These are phyloP conservation scores for Lacerta bilineata DNA, from an alignment of 2,797 vertebrate species.

Conservation along the genomic window DNA sequence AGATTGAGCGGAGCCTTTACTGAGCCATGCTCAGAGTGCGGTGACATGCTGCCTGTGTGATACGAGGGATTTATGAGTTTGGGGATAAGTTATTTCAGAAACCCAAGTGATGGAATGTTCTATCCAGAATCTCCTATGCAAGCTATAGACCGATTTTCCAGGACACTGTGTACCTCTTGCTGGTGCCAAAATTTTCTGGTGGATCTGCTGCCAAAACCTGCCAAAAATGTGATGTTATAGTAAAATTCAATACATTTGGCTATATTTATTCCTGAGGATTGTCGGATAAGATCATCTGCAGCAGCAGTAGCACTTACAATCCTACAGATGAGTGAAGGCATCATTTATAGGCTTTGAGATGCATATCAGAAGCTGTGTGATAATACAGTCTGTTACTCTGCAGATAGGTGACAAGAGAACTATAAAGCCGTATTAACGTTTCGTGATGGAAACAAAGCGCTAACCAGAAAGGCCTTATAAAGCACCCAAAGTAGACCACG, in stretches of 20 bases:
- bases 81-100: constrained; percentile 57
- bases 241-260: constrained; percentile 54
- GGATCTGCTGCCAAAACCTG: constrained; percentile 61
- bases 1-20: constrained; percentile 21
- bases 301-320: neutral
- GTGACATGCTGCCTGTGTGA: constrained; percentile 25
- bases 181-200: constrained; percentile 63
- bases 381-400: neutral
- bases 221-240: constrained; percentile 55
- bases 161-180: constrained; percentile 47
- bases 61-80: constrained; percentile 36
- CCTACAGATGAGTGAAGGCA: constrained; percentile 17
- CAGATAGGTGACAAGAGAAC: constrained; percentile 9
- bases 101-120: constrained; percentile 59
- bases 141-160: constrained; percentile 66
- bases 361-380: neutral
- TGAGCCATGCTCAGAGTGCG: constrained; percentile 11
- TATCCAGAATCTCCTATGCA: constrained; percentile 61
- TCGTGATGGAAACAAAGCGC: constrained; percentile 24
- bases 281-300: neutral
- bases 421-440: constrained; percentile 36
- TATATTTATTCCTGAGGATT: constrained; percentile 12
- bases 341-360: neutral
- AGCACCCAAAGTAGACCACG: neutral
- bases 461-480: constrained; percentile 29